Evolutionary conservation across 2,113 vertebrate species (phyloP).

Genomic region (Aphyosemion australe): DNA sequence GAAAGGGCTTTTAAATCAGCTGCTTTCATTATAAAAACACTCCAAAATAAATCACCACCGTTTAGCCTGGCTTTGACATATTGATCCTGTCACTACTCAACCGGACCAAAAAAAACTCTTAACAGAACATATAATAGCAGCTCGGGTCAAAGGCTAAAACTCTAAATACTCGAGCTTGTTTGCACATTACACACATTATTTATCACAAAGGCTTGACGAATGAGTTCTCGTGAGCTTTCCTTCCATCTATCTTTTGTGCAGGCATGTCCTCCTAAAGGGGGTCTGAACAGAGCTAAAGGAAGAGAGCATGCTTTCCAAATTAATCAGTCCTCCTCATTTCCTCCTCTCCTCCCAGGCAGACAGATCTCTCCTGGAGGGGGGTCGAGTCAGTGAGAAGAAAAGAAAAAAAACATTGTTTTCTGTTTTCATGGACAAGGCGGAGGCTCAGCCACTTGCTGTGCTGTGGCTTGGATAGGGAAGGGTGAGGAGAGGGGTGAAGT

Average conservation of each 20-base stretch:
- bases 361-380: slow-evolving; percentile 53
- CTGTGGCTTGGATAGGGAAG: slow-evolving; percentile 33
- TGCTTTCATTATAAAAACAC: slow-evolving; percentile 8
- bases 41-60: slow-evolving; percentile 13
- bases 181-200: slow-evolving; percentile 59
- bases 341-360: slow-evolving; percentile 61
- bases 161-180: slow-evolving; percentile 39
- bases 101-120: slow-evolving; percentile 36
- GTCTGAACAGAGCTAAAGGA: slow-evolving; percentile 34
- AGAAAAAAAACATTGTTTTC: slow-evolving; percentile 44
- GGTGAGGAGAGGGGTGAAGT: slow-evolving; percentile 3
- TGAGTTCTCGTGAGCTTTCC: slow-evolving; percentile 46
- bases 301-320: slow-evolving; percentile 66
- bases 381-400: slow-evolving; percentile 40
- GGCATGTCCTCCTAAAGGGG: slow-evolving; percentile 45
- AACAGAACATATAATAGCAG: slow-evolving; percentile 32
- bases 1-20: background rate
- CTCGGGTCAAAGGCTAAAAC: slow-evolving; percentile 45
- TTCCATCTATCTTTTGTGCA: slow-evolving; percentile 48
- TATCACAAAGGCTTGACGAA: slow-evolving; percentile 59
- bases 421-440: slow-evolving; percentile 64
- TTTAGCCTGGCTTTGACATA: slow-evolving; percentile 23
- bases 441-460: slow-evolving; percentile 48
- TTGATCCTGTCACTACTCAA: slow-evolving; percentile 14
- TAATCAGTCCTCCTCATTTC: slow-evolving; percentile 71